Evolutionary conservation across 2,888 invertebrate genomes (phyloP), one percentile per base, ranked within the genome.

Genomic region (Bellardia pandia): DNA sequence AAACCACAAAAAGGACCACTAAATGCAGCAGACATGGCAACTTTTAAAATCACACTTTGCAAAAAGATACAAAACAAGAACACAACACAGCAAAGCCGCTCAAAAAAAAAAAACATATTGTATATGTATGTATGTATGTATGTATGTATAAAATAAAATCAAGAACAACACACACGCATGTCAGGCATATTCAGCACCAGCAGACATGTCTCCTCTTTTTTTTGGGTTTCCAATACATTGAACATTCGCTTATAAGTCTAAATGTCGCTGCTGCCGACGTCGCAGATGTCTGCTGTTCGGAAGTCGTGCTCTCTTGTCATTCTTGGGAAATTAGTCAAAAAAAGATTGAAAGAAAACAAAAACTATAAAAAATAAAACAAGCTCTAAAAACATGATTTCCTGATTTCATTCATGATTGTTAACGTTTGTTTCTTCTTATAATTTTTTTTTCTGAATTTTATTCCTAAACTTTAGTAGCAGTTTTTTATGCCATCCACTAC

Each of bases 331-430:
- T 87, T 87, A 87, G 87, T 78, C 87, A 87, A 81, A 85, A 86
- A 56, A 37, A 77, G 9, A 69, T 33, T 42, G 42, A 68, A 14
- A 56, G 53, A 11, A 66, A 53, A 64, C 14, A 83, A 53, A 72
- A 64, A n/a, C 0, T 45, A 74, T 62, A 37, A 11, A 23, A 56
- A 68, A 53, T 11, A 23, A 62, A 62, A 78, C 2, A 48, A 58
- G 53, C 14, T 62, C 64, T 60, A 60, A 77, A 80, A 88, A 88
- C 80, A 88, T 83, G 83, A 88, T 86, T 87, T 88, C 86, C 88
- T 85, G 88, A 88, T 88, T 89, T 89, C 89, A 89, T 89, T 89
- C 89, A 89, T 89, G 87, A 87, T 87, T 85, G 78, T 75, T 71
- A 85, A 87, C 16, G 58, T 75, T 58, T 69, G 23, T 60, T 69